These are phyloP conservation scores for Ametastegia equiseti DNA, from an alignment of 2,888 invertebrate genomes.

Conservation along the genomic window DNA sequence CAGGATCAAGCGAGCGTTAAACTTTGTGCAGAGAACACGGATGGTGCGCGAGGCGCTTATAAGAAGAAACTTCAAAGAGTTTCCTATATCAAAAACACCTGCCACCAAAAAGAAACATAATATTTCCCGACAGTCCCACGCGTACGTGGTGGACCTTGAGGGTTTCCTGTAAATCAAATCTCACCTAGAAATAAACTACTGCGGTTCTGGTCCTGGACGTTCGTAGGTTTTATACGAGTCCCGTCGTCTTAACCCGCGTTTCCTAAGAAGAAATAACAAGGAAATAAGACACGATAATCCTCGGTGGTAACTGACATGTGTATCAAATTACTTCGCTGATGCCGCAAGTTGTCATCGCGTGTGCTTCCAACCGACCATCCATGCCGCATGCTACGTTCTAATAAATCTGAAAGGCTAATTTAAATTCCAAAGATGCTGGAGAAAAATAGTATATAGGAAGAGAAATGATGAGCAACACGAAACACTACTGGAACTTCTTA, in stretches of 20 bases:
- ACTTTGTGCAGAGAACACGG: neutral
- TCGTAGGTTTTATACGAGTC: neutral
- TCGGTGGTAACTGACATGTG: slow-evolving; percentile 41
- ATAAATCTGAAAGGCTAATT: slow-evolving; percentile 51
- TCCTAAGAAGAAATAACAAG: slow-evolving; percentile 40
- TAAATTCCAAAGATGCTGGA: slow-evolving; percentile 50
- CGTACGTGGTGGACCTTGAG: slow-evolving; percentile 4
- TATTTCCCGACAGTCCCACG: slow-evolving; percentile 29
- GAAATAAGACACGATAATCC: slow-evolving; percentile 44
- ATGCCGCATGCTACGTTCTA: slow-evolving; percentile 48
- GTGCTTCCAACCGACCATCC: slow-evolving; percentile 49
- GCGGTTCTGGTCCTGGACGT: slow-evolving; percentile 21
- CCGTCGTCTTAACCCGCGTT: slow-evolving; percentile 16
- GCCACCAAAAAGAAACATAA: slow-evolving; percentile 35
- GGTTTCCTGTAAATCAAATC: slow-evolving; percentile 36
- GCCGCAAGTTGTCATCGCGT: slow-evolving; percentile 54
- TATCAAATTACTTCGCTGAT: slow-evolving; percentile 47
- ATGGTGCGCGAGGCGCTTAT: neutral
- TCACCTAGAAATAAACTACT: slow-evolving; percentile 42
- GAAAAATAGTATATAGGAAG: neutral
- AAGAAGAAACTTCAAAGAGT: slow-evolving; percentile 42
- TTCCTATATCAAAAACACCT: slow-evolving; percentile 48
- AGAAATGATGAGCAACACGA: neutral
- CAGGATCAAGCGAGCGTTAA: slow-evolving; percentile 21
- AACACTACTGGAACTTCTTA: neutral